These are phyloP conservation scores for Drosophila ohnishii DNA, from an alignment of 1,140 invertebrate genomes.

Conservation along the genomic window DNA sequence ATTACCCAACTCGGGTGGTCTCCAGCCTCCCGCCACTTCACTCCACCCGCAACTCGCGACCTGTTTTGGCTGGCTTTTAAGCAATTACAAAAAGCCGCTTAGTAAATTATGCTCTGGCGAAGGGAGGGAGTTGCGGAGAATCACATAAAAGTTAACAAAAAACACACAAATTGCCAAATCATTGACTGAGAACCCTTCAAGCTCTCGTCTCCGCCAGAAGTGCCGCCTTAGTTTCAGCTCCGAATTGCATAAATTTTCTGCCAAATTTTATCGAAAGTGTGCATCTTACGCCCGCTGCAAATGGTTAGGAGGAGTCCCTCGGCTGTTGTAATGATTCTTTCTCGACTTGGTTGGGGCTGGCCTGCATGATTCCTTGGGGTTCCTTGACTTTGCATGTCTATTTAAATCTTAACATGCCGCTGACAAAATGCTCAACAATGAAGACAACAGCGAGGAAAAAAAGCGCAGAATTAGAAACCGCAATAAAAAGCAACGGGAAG, in stretches of 20 bases:
- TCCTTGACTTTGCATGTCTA: slow-evolving; percentile 58
- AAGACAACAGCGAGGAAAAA: slow-evolving; percentile 50
- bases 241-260: slow-evolving; percentile 69
- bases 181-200: slow-evolving; percentile 58
- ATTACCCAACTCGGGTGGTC: slow-evolving; percentile 70
- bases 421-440: slow-evolving; percentile 77
- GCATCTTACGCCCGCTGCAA: slow-evolving; percentile 67
- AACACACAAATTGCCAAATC: slow-evolving; percentile 70
- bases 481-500: slow-evolving; percentile 58
- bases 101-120: slow-evolving; percentile 57
- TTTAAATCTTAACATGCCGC: slow-evolving; percentile 77
- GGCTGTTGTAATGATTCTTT: background rate
- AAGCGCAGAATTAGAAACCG: slow-evolving; percentile 52
- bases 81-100: slow-evolving; percentile 79
- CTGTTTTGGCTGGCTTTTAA: slow-evolving; percentile 27
- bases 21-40: slow-evolving; percentile 4
- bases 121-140: slow-evolving; percentile 14
- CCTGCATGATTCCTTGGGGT: slow-evolving; percentile 5
- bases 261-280: slow-evolving; percentile 75
- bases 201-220: slow-evolving; percentile 21
- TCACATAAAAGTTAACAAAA: slow-evolving; percentile 49
- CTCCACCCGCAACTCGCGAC: slow-evolving; percentile 2
- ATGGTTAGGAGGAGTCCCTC: slow-evolving; percentile 45
- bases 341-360: background rate
- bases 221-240: slow-evolving; percentile 45